Evolutionary conservation across 2,113 vertebrate genomes (phyloP), one percentile per base, ranked within the genome.

Genomic region (Apodemus speciosus): DNA sequence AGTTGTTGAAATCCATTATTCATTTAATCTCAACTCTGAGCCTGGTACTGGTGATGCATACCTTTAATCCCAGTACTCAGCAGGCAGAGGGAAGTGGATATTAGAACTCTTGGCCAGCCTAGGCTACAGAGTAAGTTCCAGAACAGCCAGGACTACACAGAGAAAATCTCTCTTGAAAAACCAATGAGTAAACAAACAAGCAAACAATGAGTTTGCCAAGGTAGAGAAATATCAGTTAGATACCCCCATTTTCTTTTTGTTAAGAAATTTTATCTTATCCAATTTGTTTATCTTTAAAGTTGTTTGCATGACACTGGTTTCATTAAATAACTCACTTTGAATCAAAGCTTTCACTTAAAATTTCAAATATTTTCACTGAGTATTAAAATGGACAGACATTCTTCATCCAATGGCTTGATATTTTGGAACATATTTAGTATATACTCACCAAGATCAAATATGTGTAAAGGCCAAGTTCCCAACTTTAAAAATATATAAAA

Each of bases 1-100:
- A 60, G 56, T 90, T 93, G 38, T 72, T 72, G 80, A 91, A 85
- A 72, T 85, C 25, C 27, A 89, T 68, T 68, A 66, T 92, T 73
- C 16, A 75, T 79, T 13, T 81, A 88, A 89, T 81, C 7, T 30
- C 64, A 88, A 56, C 21, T 64, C 58, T 21, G 30, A 71, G 35
- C 16, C 35, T 20, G 2, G 1, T 20, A 20, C 16, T 38, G 18
- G 18, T 38, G 35, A 6, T 71, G 7, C 35, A 71, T 18, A 71
- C 18, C 16, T 71, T 71, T 71, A 38, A 71, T 71, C 16, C 7
- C 16, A 18, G 6, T n/a, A 21, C 7, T 38, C 16, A 71, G 18
- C 4, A 3, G 8, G 35, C 2, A 38, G 32, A 38, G 35, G 16
- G 16, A 71, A 15, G 68, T 38, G 35, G 68, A 38, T 20, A 2